These are phyloP conservation scores for Laspeyria flexula DNA, from an alignment of 2,888 invertebrate genomes.

Conservation along the genomic window DNA sequence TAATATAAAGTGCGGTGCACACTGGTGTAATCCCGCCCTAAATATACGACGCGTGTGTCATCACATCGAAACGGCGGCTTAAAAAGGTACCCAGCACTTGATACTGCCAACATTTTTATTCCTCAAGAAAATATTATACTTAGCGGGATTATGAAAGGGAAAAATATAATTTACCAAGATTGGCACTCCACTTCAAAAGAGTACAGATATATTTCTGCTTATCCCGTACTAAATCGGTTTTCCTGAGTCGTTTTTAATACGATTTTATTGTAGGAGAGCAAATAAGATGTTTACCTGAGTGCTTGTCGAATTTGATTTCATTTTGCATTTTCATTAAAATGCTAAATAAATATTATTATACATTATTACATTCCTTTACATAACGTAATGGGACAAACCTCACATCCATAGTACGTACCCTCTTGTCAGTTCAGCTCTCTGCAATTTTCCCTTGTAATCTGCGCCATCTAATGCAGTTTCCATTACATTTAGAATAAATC, in stretches of 20 bases:
- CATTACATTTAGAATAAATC: too few relatives aligned
- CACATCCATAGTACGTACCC: neutral
- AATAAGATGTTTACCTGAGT: slow-evolving; percentile 46
- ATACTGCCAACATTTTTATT: slow-evolving; percentile 44
- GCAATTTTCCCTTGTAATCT: too few relatives aligned
- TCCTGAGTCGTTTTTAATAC: slow-evolving; percentile 50
- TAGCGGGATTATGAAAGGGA: slow-evolving; percentile 55
- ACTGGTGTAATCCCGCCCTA: slow-evolving; percentile 46
- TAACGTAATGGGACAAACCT: neutral
- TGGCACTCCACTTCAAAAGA: slow-evolving; percentile 54
- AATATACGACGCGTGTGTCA: slow-evolving; percentile 49
- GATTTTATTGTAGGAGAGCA: slow-evolving; percentile 48
- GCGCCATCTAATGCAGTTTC: too few relatives aligned
- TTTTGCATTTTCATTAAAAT: slow-evolving; percentile 34
- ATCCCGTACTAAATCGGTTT: slow-evolving; percentile 49
- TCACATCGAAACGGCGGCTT: slow-evolving; percentile 43
- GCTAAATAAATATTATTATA: slow-evolving; percentile 12
- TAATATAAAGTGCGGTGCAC: slow-evolving; percentile 44
- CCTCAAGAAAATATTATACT: slow-evolving; percentile 57
- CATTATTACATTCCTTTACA: neutral
- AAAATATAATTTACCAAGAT: slow-evolving; percentile 64
- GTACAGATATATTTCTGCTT: slow-evolving; percentile 48
- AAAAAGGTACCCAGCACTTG: slow-evolving; percentile 43
- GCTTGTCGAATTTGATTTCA: slow-evolving; percentile 41
- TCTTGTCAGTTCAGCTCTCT: too few relatives aligned